Percentiles rank a stretch among this genome's conserved stretches.
phyloP scores from a whole-genome alignment of 2,113 vertebrate species.

The Octodon degus region DNA sequence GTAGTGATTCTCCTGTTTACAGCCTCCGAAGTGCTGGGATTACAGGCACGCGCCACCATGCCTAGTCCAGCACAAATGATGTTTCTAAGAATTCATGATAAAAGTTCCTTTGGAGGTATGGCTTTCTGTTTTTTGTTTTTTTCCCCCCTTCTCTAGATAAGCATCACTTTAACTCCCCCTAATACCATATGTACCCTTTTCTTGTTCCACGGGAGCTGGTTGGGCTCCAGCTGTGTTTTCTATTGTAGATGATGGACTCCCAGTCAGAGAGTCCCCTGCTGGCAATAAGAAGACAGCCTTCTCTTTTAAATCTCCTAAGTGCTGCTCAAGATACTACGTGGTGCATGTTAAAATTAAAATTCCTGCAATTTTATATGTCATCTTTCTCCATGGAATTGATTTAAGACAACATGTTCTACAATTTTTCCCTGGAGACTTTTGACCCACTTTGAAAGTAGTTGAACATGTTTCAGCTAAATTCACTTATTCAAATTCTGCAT shows the following conservation, averaged over 20 bases:
- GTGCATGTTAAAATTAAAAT: slow-evolving; percentile 75
- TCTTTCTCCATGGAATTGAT: slow-evolving; percentile 75
- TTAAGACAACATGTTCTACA: slow-evolving; percentile 65
- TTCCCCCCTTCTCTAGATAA: background rate
- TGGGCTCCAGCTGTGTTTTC: slow-evolving; percentile 67
- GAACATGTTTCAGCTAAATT: slow-evolving; percentile 33
- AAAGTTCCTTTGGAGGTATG: background rate
- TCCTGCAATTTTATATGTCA: slow-evolving; percentile 56
- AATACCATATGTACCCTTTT: background rate
- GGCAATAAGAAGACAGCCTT: slow-evolving; percentile 56
- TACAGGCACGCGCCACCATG: no score
- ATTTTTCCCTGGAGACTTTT: slow-evolving; percentile 67
- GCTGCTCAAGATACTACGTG: slow-evolving; percentile 68
- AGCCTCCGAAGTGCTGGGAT: no score
- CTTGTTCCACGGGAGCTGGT: slow-evolving; percentile 5
- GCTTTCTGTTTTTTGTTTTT: background rate
- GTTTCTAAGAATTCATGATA: background rate
- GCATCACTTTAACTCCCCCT: background rate
- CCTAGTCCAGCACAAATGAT: background rate
- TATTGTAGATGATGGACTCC: slow-evolving; percentile 42
- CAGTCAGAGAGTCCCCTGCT: slow-evolving; percentile 67
- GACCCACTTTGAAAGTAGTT: slow-evolving; percentile 72
- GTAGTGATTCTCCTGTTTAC: no score
- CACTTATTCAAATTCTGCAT: background rate
- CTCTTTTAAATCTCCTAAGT: slow-evolving; percentile 68